These are phyloP conservation scores for Eupsilia transversa DNA, from an alignment of 2,888 invertebrate species.

Conservation along the genomic window DNA sequence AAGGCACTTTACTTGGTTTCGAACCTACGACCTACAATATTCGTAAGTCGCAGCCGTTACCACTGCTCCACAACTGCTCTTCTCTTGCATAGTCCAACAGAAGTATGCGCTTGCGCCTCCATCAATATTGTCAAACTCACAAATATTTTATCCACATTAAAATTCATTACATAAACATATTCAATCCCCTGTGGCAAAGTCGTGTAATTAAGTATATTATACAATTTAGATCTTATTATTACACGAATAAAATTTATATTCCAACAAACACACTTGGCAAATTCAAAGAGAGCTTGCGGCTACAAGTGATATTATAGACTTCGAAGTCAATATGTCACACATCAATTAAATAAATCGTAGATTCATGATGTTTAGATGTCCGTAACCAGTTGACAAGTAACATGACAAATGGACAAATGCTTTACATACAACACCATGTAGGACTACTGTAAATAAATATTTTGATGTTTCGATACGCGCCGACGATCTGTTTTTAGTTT, in stretches of 20 bases:
- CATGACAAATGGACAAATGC: slow-evolving; percentile 24
- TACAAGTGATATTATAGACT: too few relatives aligned
- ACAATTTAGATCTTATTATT: too few relatives aligned
- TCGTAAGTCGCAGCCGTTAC: too few relatives aligned
- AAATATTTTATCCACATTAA: neutral
- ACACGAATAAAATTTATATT: too few relatives aligned
- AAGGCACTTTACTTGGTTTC: too few relatives aligned
- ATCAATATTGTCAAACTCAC: neutral
- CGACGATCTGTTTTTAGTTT: slow-evolving; percentile 52
- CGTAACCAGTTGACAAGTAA: slow-evolving; percentile 27
- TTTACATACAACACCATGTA: slow-evolving; percentile 55
- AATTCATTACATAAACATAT: neutral
- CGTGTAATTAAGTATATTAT: neutral
- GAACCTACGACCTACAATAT: too few relatives aligned
- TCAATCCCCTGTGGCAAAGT: neutral
- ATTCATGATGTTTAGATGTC: neutral
- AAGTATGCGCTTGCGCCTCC: neutral
- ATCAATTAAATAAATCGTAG: neutral
- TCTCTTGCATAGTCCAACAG: too few relatives aligned
- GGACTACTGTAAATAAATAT: slow-evolving; percentile 64
- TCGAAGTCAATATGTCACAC: neutral
- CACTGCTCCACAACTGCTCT: too few relatives aligned
- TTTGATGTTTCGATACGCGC: slow-evolving; percentile 60
- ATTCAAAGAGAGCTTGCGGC: too few relatives aligned
- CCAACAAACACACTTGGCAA: too few relatives aligned